A percentile compares a stretch with the other conserved stretches of the same genome.
phyloP scores from a whole-genome alignment of 2,113 vertebrate species.

The Passer montanus region DNA sequence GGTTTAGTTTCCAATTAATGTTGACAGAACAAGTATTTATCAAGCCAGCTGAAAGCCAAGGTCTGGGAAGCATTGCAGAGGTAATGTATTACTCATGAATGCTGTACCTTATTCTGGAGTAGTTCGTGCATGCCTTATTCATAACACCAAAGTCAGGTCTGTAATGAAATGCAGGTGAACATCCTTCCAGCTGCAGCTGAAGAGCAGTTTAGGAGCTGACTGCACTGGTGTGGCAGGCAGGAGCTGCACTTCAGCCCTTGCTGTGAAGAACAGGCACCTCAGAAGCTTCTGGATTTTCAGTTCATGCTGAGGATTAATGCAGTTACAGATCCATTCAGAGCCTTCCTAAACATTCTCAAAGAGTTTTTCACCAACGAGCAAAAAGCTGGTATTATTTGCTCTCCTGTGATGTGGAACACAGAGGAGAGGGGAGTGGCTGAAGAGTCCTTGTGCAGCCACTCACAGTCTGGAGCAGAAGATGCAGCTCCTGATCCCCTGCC shows the following conservation, averaged over 20 bases:
- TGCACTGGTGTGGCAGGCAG: not conserved
- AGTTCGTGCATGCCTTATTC: not conserved
- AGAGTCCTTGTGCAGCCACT: fast-evolving
- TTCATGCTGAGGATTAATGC: not conserved
- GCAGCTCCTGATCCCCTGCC: fast-evolving
- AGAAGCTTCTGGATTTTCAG: not conserved
- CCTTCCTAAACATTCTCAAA: fast-evolving
- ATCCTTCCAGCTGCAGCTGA: not conserved
- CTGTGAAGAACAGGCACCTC: not conserved
- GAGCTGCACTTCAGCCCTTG: not conserved
- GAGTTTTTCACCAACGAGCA: not conserved
- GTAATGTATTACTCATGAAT: not conserved
- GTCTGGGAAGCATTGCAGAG: not conserved
- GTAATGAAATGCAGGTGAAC: not conserved
- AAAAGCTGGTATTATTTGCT: not conserved
- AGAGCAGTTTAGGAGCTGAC: not conserved
- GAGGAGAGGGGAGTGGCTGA: not conserved
- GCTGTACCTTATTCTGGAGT: not conserved
- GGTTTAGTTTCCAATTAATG: not conserved
- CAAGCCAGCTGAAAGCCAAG: not conserved
- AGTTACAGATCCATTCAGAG: not conserved
- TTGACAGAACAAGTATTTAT: slow-evolving; percentile 44
- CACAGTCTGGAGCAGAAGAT: not conserved
- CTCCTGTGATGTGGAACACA: not conserved
- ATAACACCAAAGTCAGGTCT: not conserved